Evolutionary conservation across 2,888 invertebrate genomes (phyloP).

Genomic region (Aphodius sticticus): DNA sequence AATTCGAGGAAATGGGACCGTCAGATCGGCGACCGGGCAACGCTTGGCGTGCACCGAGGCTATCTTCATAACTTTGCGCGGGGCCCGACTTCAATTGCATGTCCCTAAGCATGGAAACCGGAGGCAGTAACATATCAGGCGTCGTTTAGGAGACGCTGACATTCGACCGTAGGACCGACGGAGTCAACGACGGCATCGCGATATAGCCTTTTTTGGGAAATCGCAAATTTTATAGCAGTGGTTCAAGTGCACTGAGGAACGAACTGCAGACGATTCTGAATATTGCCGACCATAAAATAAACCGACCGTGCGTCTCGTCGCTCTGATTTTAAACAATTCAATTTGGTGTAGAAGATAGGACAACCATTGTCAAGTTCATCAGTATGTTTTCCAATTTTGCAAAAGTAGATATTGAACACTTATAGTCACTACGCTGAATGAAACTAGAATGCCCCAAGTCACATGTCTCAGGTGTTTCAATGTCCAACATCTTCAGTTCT

Average conservation of each 20-base stretch:
- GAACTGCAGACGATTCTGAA: background rate
- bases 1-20: conserved; percentile 19
- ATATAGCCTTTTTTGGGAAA: background rate
- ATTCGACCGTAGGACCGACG: background rate
- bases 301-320: background rate
- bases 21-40: background rate
- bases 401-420: background rate
- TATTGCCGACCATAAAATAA: background rate
- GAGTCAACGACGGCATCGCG: background rate
- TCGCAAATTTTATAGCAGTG: background rate
- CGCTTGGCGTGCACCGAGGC: conserved; percentile 21
- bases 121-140: conserved; percentile 4
- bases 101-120: conserved; percentile 14
- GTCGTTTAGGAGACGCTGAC: background rate
- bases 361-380: background rate
- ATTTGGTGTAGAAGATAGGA: background rate
- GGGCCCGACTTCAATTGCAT: conserved; percentile 19
- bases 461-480: too few relatives aligned
- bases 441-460: too few relatives aligned
- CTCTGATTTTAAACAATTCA: background rate
- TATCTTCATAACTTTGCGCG: conserved; percentile 23
- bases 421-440: background rate
- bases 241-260: background rate
- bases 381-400: background rate
- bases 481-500: too few relatives aligned